phyloP scores from a whole-genome alignment of 2,113 vertebrate genomes.

The Delphinus delphis region DNA sequence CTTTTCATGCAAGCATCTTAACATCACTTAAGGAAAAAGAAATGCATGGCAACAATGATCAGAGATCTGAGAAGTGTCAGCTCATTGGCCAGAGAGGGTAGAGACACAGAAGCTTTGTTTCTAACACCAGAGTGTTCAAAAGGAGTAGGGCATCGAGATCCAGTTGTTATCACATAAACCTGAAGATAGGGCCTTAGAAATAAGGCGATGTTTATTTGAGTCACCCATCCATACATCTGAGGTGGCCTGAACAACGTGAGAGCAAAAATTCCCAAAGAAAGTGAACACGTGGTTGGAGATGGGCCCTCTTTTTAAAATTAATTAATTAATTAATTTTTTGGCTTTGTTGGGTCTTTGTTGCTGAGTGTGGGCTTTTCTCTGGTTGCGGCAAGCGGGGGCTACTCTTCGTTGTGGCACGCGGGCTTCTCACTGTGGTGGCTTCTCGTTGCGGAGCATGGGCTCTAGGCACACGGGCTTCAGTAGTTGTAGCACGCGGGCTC shows the following conservation, averaged over 20 bases:
- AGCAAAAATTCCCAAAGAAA: neutral
- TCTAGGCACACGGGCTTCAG: no score
- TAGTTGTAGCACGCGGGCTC: no score
- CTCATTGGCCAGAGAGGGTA: neutral
- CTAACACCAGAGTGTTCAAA: neutral
- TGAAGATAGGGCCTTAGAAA: neutral
- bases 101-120: neutral
- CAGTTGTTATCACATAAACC: neutral
- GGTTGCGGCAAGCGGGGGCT: no score
- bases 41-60: neutral
- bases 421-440: no score
- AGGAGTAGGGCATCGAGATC: neutral
- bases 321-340: no score
- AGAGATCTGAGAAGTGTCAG: neutral
- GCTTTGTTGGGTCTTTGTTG: no score
- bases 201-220: neutral
- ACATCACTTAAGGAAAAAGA: conserved; percentile 35
- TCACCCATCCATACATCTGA: neutral
- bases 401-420: no score
- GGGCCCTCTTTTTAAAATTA: neutral
- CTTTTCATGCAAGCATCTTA: neutral
- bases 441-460: no score
- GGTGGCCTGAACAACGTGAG: neutral
- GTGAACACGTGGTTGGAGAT: neutral
- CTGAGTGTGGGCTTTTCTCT: no score